Conservation (phyloP, 2,888 invertebrate genomes). For the Belgica antarctica region DNA sequence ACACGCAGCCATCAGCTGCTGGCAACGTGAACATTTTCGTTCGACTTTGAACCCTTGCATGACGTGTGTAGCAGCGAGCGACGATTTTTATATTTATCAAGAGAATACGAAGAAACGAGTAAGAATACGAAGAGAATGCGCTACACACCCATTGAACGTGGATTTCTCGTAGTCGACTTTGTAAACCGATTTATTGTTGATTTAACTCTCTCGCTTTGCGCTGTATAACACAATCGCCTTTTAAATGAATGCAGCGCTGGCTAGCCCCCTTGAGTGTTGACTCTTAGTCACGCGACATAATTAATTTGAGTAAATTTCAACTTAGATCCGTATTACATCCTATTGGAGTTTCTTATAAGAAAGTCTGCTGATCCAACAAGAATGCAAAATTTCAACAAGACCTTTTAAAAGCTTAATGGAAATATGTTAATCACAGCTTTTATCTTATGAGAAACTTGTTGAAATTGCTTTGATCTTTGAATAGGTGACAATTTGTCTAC, state of each 20-base stretch:
- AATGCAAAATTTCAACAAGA: too few relatives aligned
- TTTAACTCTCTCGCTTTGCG: not conserved
- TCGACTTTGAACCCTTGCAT: conserved; percentile 43
- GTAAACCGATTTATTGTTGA: conserved; percentile 22
- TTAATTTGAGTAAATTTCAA: too few relatives aligned
- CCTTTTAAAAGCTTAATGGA: too few relatives aligned
- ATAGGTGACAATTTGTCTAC: too few relatives aligned
- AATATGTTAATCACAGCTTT: too few relatives aligned
- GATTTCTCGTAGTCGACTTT: conserved; percentile 12
- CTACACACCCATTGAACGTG: conserved; percentile 42
- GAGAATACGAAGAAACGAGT: conserved; percentile 18
- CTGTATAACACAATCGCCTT: not conserved
- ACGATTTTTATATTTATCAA: conserved; percentile 26
- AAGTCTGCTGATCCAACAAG: too few relatives aligned
- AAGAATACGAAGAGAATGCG: not conserved
- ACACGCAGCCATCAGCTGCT: conserved; percentile 65
- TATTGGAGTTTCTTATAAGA: too few relatives aligned
- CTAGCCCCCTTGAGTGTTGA: conserved; percentile 5
- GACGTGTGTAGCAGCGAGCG: conserved; percentile 35
- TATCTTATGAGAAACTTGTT: too few relatives aligned
- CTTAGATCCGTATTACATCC: too few relatives aligned
- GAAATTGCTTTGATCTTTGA: too few relatives aligned
- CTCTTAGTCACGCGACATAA: too few relatives aligned
- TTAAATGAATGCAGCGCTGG: conserved; percentile 10
- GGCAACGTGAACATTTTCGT: conserved; percentile 77